Conservation (phyloP, 2,888 invertebrate genomes). For the Cheilosia soror region DNA sequence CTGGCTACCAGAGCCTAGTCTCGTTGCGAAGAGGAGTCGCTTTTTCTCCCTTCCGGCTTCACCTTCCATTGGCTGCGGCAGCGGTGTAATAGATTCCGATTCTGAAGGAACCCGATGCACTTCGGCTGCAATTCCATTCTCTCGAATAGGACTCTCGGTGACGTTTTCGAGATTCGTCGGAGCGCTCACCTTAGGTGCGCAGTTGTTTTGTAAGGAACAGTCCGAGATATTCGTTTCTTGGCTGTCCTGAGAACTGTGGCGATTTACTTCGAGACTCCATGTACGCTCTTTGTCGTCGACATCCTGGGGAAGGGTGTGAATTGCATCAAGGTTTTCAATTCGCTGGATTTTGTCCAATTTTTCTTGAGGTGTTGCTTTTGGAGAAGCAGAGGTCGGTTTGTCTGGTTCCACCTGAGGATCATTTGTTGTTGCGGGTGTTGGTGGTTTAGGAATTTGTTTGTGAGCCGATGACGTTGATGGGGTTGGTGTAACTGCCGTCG, state of each 20-base stretch:
- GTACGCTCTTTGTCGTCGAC: constrained; percentile 78
- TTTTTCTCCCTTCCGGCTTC: constrained; percentile 81
- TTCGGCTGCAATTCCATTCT: constrained; percentile 80
- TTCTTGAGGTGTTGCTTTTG: constrained; percentile 28
- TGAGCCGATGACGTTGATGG: constrained; percentile 54
- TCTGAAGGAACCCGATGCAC: constrained; percentile 80
- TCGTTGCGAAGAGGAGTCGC: constrained; percentile 87
- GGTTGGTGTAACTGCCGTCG: constrained; percentile 75
- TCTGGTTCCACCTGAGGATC: constrained; percentile 26
- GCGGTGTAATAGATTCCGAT: constrained; percentile 27
- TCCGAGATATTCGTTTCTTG: constrained; percentile 85
- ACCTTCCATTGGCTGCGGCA: constrained; percentile 75
- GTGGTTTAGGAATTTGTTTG: constrained; percentile 3
- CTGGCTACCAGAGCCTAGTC: constrained; percentile 86
- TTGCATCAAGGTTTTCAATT: constrained; percentile 85
- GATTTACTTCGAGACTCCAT: constrained; percentile 82
- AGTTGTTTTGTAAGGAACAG: constrained; percentile 77
- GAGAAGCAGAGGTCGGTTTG: constrained; percentile 40
- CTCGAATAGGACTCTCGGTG: constrained; percentile 77
- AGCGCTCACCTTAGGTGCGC: constrained; percentile 76
- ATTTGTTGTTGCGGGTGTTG: constrained; percentile 37
- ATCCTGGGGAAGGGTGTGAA: constrained; percentile 85
- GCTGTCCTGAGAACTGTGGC: constrained; percentile 84
- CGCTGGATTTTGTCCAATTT: constrained; percentile 77
- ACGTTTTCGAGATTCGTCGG: constrained; percentile 78